Evolutionary conservation across 2,113 vertebrate genomes (phyloP), one percentile per base, ranked within the genome.

Genomic region (Pelmatolapia mariae): DNA sequence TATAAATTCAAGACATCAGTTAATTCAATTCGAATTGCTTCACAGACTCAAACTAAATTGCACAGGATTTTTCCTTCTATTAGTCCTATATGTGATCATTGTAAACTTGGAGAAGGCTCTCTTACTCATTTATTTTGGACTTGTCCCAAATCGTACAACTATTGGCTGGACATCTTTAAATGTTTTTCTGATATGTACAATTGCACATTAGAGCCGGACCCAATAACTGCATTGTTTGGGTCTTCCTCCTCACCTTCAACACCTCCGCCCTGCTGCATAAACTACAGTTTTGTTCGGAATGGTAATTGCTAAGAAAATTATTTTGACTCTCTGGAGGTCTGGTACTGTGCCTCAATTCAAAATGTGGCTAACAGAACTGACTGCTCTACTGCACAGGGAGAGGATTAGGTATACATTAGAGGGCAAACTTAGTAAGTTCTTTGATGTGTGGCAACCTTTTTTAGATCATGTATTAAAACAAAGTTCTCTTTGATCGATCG

Each of bases 1-100:
- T 53, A 53, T 53, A 53, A 53, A 53, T 53, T 10, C 50, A 53
- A 53, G 50, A 5, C 50, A 10, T n/a, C 19, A 10, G 50, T n/a
- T 53, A 10, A 53, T 53, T 53, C 0, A 53, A 53, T 53, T 53
- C 19, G 0, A n/a, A 52, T 19, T n/a, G 19, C 5, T 52, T 52
- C 1, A 0, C 50, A 52, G 50, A 10, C 2, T 52, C 10, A 53
- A 53, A n/a, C 50, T 53, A 53, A 53, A 53, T n/a, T 53, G 19
- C 19, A 53, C 50, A 53, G 19, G 19, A 53, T n/a, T 53, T 53
- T 53, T n/a, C 50, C 9, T 53, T 53, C 19, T 53, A 19, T 52
- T 52, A 52, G 5, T 52, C 50, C 50, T 52, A n/a, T 10, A 52
- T 52, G 50, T n/a, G 50, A 53, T n/a, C 1, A 2, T n/a, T 53